Base-by-base conservation (phyloP, 2,888 invertebrate species). In the Dimorphilus gyrociliatus region DNA sequence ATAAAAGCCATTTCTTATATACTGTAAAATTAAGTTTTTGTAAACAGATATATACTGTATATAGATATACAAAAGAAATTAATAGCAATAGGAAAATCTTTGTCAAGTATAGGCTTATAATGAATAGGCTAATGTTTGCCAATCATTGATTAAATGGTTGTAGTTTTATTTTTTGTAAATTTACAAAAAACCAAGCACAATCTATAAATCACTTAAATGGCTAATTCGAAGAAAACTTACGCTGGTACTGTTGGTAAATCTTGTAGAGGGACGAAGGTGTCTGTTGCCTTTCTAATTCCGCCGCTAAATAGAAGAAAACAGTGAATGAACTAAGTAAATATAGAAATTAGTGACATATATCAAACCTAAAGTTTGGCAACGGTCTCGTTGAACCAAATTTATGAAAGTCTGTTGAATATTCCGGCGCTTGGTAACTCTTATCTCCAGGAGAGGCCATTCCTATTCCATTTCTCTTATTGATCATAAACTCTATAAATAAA, bases 391-490 rank as follows among this genome's bases (percentile, higher is more conserved):
- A 47, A 4, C 55, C 53, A 1, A 35, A 29, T 31, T 48, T 48
- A 35, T 54, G 51, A 39, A 59, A 60, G 15, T 40, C 39, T 6
- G 47, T 37, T 10, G 55, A 51, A 32, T 55, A 58, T 33, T 60
- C 60, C 4, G 48, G 49, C 12, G 45, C 50, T 29, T 51, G 51
- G 36, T 60, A 60, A n/a, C 34, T 43, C 33, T 60, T 59, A 34
- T 60, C 58, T 16, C 60, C 60, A 3, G 46, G 45, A 7, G 55
- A 42, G 8, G 50, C 47, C 33, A 44, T 44, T 3, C 40, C 30
- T 13, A 60, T 42, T 14, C 49, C 50, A 41, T 59, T 59, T n/a
- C 60, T 35, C 32, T 47, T 48, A 37, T 56, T 50, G 16, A 53
- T 50, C 2, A 34, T 33, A 10, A 28, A 16, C 25, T 42, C 43